Conservation (phyloP, 2,113 vertebrate species). For the Alaudala cheleensis region DNA sequence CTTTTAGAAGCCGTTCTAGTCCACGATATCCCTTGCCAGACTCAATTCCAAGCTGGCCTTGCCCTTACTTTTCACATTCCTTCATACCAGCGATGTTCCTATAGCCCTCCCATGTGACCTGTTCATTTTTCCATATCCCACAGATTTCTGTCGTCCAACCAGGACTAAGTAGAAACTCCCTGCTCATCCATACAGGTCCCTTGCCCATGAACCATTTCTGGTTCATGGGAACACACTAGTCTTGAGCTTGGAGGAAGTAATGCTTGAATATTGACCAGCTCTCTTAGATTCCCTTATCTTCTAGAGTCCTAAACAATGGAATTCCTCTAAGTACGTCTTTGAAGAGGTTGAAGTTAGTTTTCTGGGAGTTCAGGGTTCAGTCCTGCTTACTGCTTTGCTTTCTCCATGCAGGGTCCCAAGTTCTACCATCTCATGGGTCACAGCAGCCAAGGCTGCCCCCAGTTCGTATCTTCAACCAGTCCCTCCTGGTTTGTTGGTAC, state of each 20-base stretch:
- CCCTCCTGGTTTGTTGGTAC: not conserved
- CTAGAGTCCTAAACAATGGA: not conserved
- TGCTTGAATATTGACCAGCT: not conserved
- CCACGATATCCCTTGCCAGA: not conserved
- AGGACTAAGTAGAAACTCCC: not conserved
- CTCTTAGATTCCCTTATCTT: not conserved
- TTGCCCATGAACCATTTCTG: not conserved
- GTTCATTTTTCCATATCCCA: not conserved
- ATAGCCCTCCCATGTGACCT: fast-evolving
- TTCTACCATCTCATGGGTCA: fast-evolving
- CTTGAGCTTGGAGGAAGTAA: not conserved
- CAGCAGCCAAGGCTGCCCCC: not conserved
- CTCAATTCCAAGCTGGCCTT: not conserved
- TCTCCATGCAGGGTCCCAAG: too few relatives aligned
- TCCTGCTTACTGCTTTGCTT: not conserved
- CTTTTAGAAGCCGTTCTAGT: not conserved
- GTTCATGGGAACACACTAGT: not conserved
- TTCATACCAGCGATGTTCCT: not conserved
- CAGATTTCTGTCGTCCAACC: not conserved
- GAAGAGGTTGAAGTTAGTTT: not conserved
- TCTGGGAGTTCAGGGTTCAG: not conserved
- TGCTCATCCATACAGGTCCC: not conserved
- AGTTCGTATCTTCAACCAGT: not conserved
- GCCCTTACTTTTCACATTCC: not conserved
- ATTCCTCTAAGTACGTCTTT: not conserved